Base-by-base conservation (phyloP, 2,888 invertebrate genomes). In the Ectropis crepuscularia region DNA sequence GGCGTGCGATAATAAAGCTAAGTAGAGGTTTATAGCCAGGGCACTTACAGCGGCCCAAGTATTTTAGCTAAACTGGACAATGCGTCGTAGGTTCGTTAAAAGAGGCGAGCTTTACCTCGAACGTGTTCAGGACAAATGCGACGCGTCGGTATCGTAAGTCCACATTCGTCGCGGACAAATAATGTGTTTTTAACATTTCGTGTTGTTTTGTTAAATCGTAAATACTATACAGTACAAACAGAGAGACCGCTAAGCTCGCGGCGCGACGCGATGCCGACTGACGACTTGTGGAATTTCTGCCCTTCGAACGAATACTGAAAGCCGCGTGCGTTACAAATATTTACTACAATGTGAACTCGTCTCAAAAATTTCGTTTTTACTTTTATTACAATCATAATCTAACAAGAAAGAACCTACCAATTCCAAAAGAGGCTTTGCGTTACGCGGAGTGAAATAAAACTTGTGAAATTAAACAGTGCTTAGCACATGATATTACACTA, bases 181-280 rank as follows among this genome's bases (percentile, higher is more conserved):
- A 91, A 91, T 91, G 90, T 92, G 92, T 92, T 92, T 92, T 92
- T 90, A 92, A 92, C 92, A 90, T 92, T 90, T 90, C 90, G 85
- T 89, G 90, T 91, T 92, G 92, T 92, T 92, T 92, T 91, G 92
- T 92, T 90, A 89, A 89, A 92, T 92, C 92, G 91, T 92, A 92
- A 92, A 92, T 88, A 89, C 90, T 90, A 88, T 81, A 81, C 88
- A 92, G 89, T 81, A 82, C 88, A 92, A 92, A 92, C 85, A 91
- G 82, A 73, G 80, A 75, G 81, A 79, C 82, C 80, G 83, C 82
- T 82, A 80, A 60, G 59, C 54, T 48, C 41, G 58, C 51, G 51
- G 49, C 10, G 59, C 42, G 61, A 45, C 42, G 72, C 76, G 76
- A 75, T 85, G 81, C 80, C 79, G 86, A 86, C 78, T 79, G 79